Conservation (phyloP, 2,888 invertebrate genomes). For the Gasteruption jaculator region DNA sequence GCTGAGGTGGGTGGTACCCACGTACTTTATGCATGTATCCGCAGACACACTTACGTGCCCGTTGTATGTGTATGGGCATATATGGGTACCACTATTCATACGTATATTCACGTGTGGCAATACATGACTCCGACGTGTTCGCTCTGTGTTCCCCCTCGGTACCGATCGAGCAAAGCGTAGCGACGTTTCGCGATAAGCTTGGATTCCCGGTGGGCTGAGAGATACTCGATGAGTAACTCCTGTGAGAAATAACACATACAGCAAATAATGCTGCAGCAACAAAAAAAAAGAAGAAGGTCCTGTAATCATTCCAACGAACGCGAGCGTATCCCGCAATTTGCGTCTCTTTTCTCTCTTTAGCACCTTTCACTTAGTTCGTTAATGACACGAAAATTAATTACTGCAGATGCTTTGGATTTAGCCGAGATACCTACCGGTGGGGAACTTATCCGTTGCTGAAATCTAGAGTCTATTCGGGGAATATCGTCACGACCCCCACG, state of each 20-base stretch:
- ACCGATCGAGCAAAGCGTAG: slow-evolving; percentile 19
- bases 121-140: slow-evolving; percentile 20
- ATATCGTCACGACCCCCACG: too few relatives aligned
- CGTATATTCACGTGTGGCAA: slow-evolving; percentile 18
- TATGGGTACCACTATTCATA: slow-evolving; percentile 6
- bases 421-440: too few relatives aligned
- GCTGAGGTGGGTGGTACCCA: slow-evolving; percentile 28
- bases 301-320: too few relatives aligned
- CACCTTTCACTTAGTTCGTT: too few relatives aligned
- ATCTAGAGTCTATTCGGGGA: too few relatives aligned
- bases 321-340: too few relatives aligned
- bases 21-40: slow-evolving; percentile 6
- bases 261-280: slow-evolving; percentile 2
- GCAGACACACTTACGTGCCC: slow-evolving; percentile 11
- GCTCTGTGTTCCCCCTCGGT: slow-evolving; percentile 14
- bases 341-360: too few relatives aligned
- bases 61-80: neutral
- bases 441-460: too few relatives aligned
- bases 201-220: slow-evolving; percentile 25
- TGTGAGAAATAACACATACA: neutral
- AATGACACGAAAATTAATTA: too few relatives aligned
- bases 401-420: too few relatives aligned
- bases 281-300: neutral
- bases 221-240: slow-evolving; percentile 10
- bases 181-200: slow-evolving; percentile 28